Evolutionary conservation across 2,113 vertebrate genomes (phyloP).

Genomic region (Tetrax tetrax): DNA sequence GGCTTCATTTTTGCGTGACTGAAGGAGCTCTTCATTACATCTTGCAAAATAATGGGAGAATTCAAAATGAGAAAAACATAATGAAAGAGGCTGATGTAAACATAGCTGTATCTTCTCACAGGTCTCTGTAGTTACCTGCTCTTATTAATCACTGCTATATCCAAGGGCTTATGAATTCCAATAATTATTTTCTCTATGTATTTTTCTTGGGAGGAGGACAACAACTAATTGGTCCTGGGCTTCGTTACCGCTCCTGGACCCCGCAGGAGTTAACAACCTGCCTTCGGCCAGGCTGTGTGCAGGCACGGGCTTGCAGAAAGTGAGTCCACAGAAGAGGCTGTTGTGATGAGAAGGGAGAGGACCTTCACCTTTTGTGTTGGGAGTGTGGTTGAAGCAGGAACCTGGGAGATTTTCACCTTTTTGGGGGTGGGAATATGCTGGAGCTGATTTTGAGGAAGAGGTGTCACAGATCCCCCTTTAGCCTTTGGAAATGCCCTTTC

Average conservation of each 20-base stretch:
- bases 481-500: not conserved
- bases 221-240: not conserved
- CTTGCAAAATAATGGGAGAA: not conserved
- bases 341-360: not conserved
- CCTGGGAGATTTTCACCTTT: not conserved
- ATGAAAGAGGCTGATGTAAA: conserved; percentile 6
- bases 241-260: not conserved
- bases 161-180: conserved; percentile 12
- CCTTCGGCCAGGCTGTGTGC: not conserved
- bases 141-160: not conserved
- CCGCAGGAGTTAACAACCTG: not conserved
- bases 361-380: not conserved
- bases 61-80: not conserved
- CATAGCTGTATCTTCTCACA: not conserved
- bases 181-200: not conserved
- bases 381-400: not conserved
- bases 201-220: not conserved
- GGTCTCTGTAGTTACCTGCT: not conserved
- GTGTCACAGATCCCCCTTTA: not conserved
- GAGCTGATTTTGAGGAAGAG: not conserved
- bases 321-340: not conserved
- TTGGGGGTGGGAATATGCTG: not conserved
- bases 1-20: not conserved
- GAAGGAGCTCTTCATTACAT: not conserved
- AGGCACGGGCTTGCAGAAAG: not conserved